Evolutionary conservation across 2,113 vertebrate genomes (phyloP).

Genomic region (Jacana jacana): DNA sequence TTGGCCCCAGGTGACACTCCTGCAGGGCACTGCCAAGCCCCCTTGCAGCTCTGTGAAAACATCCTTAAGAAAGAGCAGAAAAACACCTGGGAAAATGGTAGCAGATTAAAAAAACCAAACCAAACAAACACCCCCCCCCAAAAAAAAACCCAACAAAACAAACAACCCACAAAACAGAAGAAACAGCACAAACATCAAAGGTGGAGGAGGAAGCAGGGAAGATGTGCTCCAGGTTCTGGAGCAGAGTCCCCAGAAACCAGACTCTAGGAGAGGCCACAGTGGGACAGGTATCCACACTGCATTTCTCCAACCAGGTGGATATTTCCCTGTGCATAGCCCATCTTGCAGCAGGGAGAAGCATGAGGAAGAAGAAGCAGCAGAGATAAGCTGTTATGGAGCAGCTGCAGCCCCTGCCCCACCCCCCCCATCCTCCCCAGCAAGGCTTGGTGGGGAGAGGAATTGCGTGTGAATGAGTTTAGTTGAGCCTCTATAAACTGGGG

Average conservation of each 20-base stretch:
- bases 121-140: no score
- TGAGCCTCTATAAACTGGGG: neutral
- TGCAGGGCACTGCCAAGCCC: neutral
- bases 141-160: no score
- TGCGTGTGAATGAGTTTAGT: neutral
- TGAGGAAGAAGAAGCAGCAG: neutral
- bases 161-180: neutral
- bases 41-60: rapidly evolving
- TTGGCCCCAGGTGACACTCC: neutral
- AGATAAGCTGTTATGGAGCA: neutral
- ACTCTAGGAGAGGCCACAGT: rapidly evolving
- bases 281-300: neutral
- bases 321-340: neutral
- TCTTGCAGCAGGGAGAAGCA: rapidly evolving
- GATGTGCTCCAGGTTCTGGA: neutral
- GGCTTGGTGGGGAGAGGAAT: neutral
- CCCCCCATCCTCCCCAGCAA: rapidly evolving
- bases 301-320: neutral
- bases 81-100: rapidly evolving
- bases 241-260: neutral
- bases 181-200: neutral
- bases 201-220: neutral
- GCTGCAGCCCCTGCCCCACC: rapidly evolving
- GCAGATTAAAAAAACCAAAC: no score
- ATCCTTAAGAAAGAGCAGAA: neutral